These are phyloP conservation scores for Phengaris arion DNA, from an alignment of 2,888 invertebrate species.

Conservation along the genomic window DNA sequence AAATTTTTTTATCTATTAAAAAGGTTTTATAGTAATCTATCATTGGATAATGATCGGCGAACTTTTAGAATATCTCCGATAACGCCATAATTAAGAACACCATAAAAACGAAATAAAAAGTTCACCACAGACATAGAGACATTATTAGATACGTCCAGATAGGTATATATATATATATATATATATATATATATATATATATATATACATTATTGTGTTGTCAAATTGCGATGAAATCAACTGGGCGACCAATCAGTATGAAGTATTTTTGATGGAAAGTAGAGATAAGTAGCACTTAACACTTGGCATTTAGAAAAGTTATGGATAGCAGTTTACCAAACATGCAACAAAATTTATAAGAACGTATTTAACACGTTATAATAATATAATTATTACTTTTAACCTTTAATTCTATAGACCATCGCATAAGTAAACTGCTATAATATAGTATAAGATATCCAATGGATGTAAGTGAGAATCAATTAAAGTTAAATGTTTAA, in stretches of 20 bases:
- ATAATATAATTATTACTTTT: not conserved
- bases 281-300: constrained; percentile 9
- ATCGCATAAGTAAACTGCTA: not conserved
- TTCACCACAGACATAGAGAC: not conserved
- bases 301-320: constrained; percentile 10
- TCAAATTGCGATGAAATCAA: not conserved
- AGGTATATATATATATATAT: too few relatives aligned
- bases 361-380: not conserved
- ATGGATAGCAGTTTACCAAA: not conserved
- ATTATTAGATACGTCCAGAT: not conserved
- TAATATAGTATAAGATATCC: not conserved
- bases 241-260: not conserved
- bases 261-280: not conserved
- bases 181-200: too few relatives aligned
- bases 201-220: not conserved
- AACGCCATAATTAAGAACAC: constrained; percentile 18
- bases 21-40: constrained; percentile 34
- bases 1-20: constrained; percentile 32
- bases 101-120: not conserved
- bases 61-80: not conserved
- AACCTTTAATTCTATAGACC: not conserved
- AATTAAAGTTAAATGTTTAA: too few relatives aligned
- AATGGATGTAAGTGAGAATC: not conserved
- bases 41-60: constrained; percentile 22
- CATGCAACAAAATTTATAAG: constrained; percentile 19